Percentiles rank a stretch among this genome's conserved stretches.
Evolutionary conservation across 2,113 vertebrate genomes (phyloP).

Genomic region (Anarhynchus alexandrinus): DNA sequence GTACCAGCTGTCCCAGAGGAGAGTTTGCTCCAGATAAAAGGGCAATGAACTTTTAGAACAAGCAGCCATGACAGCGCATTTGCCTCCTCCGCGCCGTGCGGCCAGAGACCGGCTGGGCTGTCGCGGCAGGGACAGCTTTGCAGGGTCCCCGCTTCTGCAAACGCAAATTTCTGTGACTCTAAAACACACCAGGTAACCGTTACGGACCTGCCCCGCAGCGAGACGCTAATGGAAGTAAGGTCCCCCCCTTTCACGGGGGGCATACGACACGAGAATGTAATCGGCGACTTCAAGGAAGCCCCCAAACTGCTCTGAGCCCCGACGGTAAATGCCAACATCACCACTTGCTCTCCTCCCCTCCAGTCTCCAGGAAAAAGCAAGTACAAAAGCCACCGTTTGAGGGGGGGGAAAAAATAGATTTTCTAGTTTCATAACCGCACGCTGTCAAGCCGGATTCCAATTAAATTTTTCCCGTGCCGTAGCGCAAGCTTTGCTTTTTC

Average conservation of each 20-base stretch:
- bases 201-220: rapidly evolving
- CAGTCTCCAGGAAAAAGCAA: not conserved
- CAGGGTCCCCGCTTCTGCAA: not conserved
- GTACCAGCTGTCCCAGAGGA: not conserved
- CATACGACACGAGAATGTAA: not conserved
- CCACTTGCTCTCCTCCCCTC: not conserved
- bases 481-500: conserved; percentile 11
- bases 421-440: not conserved
- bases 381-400: not conserved
- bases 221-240: rapidly evolving
- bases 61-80: not conserved
- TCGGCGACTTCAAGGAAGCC: not conserved
- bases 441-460: conserved; percentile 30
- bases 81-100: rapidly evolving
- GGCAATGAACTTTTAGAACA: not conserved
- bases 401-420: not conserved
- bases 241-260: not conserved
- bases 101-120: not conserved
- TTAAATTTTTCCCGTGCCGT: not conserved
- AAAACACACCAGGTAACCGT: rapidly evolving
- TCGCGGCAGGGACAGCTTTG: not conserved
- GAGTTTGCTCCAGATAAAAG: not conserved
- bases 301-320: rapidly evolving
- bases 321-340: not conserved
- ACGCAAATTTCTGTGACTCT: not conserved